Evolutionary conservation across 2,113 vertebrate species (phyloP).

Genomic region (Vulpes lagopus): DNA sequence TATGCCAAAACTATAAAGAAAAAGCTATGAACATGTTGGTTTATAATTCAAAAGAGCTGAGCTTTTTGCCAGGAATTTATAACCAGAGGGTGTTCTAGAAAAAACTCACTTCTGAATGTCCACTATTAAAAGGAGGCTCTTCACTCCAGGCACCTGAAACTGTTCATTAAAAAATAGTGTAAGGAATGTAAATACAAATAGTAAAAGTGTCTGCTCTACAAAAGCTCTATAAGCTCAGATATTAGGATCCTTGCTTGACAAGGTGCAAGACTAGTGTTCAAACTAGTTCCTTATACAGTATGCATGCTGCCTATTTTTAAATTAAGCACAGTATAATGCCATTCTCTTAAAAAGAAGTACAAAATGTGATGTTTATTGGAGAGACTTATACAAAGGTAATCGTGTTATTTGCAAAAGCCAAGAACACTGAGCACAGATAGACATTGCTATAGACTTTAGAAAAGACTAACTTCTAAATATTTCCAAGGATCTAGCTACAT

Average conservation of each 20-base stretch:
- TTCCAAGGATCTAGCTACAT: not conserved
- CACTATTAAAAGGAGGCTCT: not conserved
- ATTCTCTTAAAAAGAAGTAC: not conserved
- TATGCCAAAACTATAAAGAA: not conserved
- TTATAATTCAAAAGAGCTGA: not conserved
- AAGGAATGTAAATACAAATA: not conserved
- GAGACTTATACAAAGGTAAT: not conserved
- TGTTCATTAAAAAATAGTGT: not conserved
- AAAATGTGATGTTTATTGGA: not conserved
- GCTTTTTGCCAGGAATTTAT: not conserved
- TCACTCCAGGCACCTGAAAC: not conserved
- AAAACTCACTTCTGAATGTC: not conserved
- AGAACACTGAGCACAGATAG: not conserved
- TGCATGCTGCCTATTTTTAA: not conserved
- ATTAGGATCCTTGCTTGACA: not conserved
- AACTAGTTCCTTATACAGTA: not conserved
- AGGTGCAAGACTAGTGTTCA: not conserved
- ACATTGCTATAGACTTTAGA: not conserved
- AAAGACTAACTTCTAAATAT: not conserved
- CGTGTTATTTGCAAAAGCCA: not conserved
- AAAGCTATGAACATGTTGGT: not conserved
- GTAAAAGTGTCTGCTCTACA: not conserved
- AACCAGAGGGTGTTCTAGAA: not conserved
- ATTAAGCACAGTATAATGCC: not conserved
- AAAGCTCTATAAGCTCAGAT: not conserved